Evolutionary conservation across 2,113 vertebrate genomes (phyloP).

Genomic region (Microcebus jonahi): DNA sequence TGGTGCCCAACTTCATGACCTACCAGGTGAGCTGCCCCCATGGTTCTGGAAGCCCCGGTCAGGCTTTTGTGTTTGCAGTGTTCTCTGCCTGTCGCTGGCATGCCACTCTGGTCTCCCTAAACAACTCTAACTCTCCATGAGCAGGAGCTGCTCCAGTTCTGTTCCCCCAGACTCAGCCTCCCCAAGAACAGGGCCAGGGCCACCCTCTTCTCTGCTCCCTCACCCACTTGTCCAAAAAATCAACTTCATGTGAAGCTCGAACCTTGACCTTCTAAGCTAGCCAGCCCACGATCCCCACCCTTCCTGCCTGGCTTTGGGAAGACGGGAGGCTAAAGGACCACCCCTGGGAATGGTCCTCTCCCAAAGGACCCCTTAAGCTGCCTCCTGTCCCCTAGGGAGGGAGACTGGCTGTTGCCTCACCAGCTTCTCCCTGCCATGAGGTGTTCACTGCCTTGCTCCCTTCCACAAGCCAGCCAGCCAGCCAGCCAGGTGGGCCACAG

Average conservation of each 20-base stretch:
- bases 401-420: neutral
- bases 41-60: neutral
- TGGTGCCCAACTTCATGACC: neutral
- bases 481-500: constrained; percentile 65
- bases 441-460: constrained; percentile 28
- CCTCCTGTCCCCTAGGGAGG: neutral
- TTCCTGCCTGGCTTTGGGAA: neutral
- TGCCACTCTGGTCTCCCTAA: neutral
- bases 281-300: neutral
- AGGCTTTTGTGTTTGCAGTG: no score
- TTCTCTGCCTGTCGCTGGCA: neutral
- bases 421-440: neutral
- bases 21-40: neutral
- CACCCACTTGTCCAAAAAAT: neutral
- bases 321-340: neutral
- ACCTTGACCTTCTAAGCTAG: neutral
- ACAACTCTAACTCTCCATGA: neutral
- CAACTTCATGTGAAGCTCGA: neutral
- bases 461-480: constrained; percentile 35
- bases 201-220: neutral
- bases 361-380: neutral
- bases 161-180: no score
- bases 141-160: no score
- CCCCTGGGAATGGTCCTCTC: neutral
- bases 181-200: no score